Evolutionary conservation across 64 coral and sea anemone species (phyloP).

Genomic region (Orbicella faveolata): DNA sequence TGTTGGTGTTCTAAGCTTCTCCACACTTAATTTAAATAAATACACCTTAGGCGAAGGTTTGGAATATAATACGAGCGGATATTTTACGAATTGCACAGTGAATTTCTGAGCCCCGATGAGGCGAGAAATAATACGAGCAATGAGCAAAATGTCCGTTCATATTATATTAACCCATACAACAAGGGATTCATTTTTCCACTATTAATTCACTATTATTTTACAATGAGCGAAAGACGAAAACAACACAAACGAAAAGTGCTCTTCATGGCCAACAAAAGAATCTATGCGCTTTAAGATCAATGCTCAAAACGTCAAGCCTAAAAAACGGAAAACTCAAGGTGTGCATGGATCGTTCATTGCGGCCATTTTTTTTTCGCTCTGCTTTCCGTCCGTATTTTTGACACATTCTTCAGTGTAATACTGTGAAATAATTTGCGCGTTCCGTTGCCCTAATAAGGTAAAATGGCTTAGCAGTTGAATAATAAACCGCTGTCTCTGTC

Average conservation of each 20-base stretch:
- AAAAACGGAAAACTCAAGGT: not conserved
- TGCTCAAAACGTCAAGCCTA: conserved; percentile 18
- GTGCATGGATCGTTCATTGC: not conserved
- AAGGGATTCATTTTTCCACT: conserved; percentile 22
- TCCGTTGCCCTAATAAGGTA: too few species aligned
- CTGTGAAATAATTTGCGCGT: not conserved
- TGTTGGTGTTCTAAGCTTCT: conserved; percentile 26
- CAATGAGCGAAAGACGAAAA: conserved; percentile 12
- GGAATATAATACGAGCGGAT: too few species aligned
- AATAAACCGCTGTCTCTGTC: too few species aligned
- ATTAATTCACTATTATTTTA: conserved; percentile 10
- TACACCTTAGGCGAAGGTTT: not conserved
- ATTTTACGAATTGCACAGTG: too few species aligned
- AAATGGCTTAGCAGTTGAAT: too few species aligned
- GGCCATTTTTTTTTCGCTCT: conserved; percentile 8
- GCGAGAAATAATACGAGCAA: not conserved
- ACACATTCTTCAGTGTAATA: conserved; percentile 7
- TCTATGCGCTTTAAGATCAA: conserved; percentile 4
- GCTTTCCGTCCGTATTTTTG: conserved; percentile 5
- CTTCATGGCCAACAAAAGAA: conserved; percentile 13
- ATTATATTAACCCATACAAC: conserved; percentile 13
- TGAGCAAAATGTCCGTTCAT: conserved; percentile 20
- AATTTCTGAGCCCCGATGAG: not conserved
- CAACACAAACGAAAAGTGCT: conserved; percentile 20
- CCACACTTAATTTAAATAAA: conserved; percentile 2